Percentiles rank a stretch among this genome's conserved stretches.
Conservation (phyloP, 2,113 vertebrate genomes). For the Gadus chalcogrammus region DNA sequence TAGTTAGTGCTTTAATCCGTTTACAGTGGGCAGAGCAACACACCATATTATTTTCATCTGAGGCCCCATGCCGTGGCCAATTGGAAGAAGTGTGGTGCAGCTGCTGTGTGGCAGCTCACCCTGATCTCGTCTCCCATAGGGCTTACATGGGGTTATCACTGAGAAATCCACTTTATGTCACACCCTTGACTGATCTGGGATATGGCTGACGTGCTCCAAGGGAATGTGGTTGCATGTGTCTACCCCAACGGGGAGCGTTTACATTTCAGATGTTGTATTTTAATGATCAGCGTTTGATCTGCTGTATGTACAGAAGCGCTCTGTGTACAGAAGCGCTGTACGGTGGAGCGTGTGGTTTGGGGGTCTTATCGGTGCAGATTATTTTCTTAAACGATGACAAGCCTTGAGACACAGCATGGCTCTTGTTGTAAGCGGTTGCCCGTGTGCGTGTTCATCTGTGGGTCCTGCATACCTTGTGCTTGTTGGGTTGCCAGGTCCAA, state of each 20-base stretch:
- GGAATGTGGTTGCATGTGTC: conserved; percentile 29
- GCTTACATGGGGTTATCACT: conserved; percentile 43
- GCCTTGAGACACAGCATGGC: no score
- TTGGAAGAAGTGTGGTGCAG: conserved; percentile 40
- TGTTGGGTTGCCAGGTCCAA: no score
- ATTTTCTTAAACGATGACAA: no score
- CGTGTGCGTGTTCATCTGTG: background rate
- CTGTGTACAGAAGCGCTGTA: no score
- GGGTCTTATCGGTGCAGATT: no score
- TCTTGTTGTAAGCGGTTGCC: conserved; percentile 1
- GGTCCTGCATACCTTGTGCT: no score
- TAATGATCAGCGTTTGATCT: no score
- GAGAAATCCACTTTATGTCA: conserved; percentile 55
- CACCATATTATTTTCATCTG: conserved; percentile 60
- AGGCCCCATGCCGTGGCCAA: conserved; percentile 47
- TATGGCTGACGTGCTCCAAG: conserved; percentile 30
- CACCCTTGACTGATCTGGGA: conserved; percentile 29
- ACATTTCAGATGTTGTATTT: no score
- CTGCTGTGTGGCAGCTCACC: conserved; percentile 20
- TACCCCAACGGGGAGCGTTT: background rate
- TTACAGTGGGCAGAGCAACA: conserved; percentile 41
- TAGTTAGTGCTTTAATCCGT: conserved; percentile 45
- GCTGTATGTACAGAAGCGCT: no score
- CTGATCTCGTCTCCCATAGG: conserved; percentile 41
- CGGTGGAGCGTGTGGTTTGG: no score